Base-by-base conservation (phyloP, 2,113 vertebrate species). In the Synchiropus splendidus region DNA sequence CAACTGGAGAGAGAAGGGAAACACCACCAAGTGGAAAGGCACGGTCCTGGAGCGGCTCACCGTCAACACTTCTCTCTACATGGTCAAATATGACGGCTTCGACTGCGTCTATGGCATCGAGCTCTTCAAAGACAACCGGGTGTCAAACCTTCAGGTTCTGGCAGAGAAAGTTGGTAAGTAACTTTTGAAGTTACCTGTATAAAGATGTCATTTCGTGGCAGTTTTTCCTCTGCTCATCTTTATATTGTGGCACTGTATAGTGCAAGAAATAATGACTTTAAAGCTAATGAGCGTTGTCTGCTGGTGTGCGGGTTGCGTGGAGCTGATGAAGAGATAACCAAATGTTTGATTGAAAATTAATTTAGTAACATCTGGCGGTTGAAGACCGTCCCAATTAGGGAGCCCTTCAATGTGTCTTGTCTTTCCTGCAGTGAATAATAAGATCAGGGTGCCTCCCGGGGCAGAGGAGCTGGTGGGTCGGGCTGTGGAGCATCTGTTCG, bases 41-140 rank as follows among this genome's bases (percentile, higher is more conserved):
- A 88, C 86, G 0, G 86, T 88, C 2, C 65, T 88, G 62, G 86
- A 88, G 72, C 83, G 85, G 10, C 77, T 88, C 1, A 78, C 58
- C 9, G 82, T 86, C 40, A 87, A 86, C 72, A 77, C 34, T 30
- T 85, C 80, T 1, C 83, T 88, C 41, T 88, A 81, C 71, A 86
- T 88, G 86, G 83, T 88, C 39, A 88, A 88, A 62, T 88, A 88
- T 21, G 86, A 88, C 11, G 86, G 85, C 46, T 88, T 88, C 0
- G 86, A 88, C 27, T 88, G 86, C 2, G 80, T 88, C 54, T 88
- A 88, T 0, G 86, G 86, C 70, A 88, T 88, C 2, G 86, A 88
- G 75, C 77, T 88, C 45, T 88, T 87, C 73, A 86, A 87, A 61
- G 86, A 88, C 32, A 79, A 55, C 33, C 67, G 86, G 11, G 86